Evolutionary conservation across 30 jellyfish, hydroid and myxozoan species (phyloP).

Genomic region (Aurelia aurita complex sp. Pacific): DNA sequence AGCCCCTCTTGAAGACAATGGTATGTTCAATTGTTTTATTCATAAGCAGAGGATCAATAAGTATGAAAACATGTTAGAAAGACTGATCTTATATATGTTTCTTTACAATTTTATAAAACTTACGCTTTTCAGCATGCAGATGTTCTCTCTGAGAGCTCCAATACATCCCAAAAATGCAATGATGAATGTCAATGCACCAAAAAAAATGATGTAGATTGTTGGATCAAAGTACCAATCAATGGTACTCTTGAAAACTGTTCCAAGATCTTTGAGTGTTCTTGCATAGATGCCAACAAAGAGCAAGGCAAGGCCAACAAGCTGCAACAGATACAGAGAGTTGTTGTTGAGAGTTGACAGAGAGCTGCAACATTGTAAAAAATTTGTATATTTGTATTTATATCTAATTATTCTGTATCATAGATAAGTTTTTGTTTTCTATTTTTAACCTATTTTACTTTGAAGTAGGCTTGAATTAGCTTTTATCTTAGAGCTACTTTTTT

Average conservation of each 20-base stretch:
- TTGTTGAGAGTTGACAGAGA: too few relatives aligned
- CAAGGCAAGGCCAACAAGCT: conserved; percentile 84
- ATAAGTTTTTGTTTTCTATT: too few relatives aligned
- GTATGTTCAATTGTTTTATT: neutral
- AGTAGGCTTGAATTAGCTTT: too few relatives aligned
- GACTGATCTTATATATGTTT: neutral
- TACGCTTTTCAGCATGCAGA: conserved; percentile 77
- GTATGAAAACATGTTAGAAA: too few relatives aligned
- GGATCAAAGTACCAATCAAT: conserved; percentile 98
- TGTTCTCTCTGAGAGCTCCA: conserved; percentile 90
- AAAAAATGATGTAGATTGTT: conserved; percentile 63
- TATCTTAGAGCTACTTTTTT: too few relatives aligned
- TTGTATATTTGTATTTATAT: too few relatives aligned
- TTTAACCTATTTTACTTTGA: too few relatives aligned
- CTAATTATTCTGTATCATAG: too few relatives aligned
- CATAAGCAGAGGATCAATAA: neutral
- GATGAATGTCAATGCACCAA: conserved; percentile 78
- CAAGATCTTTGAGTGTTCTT: conserved; percentile 68
- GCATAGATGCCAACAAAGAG: conserved; percentile 90
- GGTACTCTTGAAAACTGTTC: conserved; percentile 65
- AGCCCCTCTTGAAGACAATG: too few relatives aligned
- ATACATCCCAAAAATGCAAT: conserved; percentile 92
- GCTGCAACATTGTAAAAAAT: too few relatives aligned
- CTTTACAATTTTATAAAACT: neutral
- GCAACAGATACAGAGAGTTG: neutral